phyloP scores from a whole-genome alignment of 1,140 invertebrate genomes.

The Drosophila carrolli region DNA sequence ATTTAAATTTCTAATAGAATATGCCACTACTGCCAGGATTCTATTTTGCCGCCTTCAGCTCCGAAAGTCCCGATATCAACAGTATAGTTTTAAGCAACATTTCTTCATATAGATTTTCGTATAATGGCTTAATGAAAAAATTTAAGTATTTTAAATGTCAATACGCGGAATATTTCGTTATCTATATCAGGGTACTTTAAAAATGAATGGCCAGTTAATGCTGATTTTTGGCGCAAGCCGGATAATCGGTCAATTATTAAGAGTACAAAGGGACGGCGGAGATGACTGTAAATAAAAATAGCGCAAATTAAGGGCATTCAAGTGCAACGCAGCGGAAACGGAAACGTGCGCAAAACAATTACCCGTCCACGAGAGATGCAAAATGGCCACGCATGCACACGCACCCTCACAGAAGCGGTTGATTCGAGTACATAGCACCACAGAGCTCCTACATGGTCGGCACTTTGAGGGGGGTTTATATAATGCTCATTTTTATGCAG shows the following conservation, averaged over 20 bases:
- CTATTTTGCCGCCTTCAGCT: too few species aligned
- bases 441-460: slow-evolving; percentile 41
- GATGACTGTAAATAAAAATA: slow-evolving; percentile 68
- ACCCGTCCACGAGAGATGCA: slow-evolving; percentile 45
- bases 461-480: slow-evolving; percentile 67
- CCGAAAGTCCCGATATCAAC: too few species aligned
- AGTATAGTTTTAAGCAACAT: too few species aligned
- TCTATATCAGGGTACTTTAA: too few species aligned
- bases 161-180: too few species aligned
- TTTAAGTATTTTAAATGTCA: too few species aligned
- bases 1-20: too few species aligned
- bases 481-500: slow-evolving; percentile 75
- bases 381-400: slow-evolving; percentile 23
- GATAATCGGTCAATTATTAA: slow-evolving; percentile 70
- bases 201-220: too few species aligned
- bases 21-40: too few species aligned
- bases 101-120: too few species aligned
- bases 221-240: slow-evolving; percentile 2
- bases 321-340: slow-evolving; percentile 76
- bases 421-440: slow-evolving; percentile 31
- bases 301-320: slow-evolving; percentile 73
- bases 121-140: too few species aligned
- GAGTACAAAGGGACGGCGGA: slow-evolving; percentile 11
- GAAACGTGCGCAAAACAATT: slow-evolving; percentile 78
- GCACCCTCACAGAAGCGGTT: not conserved